Conservation (phyloP, 2,113 vertebrate genomes). For the Nothoprocta perdicaria region DNA sequence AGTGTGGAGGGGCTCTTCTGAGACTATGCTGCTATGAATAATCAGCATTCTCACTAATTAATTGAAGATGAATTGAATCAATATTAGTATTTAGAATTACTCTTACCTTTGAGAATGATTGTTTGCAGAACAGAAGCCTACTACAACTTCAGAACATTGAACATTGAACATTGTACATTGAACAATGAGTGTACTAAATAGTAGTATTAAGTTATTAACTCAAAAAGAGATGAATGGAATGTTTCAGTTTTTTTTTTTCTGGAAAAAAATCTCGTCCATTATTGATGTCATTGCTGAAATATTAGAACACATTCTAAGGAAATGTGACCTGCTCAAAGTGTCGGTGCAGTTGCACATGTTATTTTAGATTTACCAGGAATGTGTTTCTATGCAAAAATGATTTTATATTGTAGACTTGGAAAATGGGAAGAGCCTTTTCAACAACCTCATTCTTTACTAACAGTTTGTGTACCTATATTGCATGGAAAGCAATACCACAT, state of each 20-base stretch:
- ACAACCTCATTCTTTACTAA: conserved; percentile 29
- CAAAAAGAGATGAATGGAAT: not conserved
- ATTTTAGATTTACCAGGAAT: not conserved
- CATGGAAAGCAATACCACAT: conserved; percentile 50
- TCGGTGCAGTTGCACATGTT: not conserved
- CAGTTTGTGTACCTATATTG: conserved; percentile 46
- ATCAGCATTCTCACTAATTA: not conserved
- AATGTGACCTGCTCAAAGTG: not conserved
- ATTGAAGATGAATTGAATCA: not conserved
- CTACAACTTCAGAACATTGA: not conserved
- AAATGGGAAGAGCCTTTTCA: conserved; percentile 30
- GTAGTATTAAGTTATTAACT: not conserved
- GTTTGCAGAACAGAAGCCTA: not conserved
- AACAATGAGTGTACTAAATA: not conserved
- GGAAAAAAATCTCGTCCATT: not conserved
- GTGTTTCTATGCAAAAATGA: not conserved
- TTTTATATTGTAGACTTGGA: not conserved
- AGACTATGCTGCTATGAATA: not conserved
- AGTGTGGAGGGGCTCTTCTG: not conserved
- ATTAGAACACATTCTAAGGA: not conserved
- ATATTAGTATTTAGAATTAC: not conserved
- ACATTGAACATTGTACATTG: not conserved
- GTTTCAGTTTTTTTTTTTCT: not conserved
- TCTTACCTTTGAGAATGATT: not conserved
- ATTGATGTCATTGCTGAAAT: not conserved